These are phyloP conservation scores for Glaucomys volans DNA, from an alignment of 2,113 vertebrate species.

Conservation along the genomic window DNA sequence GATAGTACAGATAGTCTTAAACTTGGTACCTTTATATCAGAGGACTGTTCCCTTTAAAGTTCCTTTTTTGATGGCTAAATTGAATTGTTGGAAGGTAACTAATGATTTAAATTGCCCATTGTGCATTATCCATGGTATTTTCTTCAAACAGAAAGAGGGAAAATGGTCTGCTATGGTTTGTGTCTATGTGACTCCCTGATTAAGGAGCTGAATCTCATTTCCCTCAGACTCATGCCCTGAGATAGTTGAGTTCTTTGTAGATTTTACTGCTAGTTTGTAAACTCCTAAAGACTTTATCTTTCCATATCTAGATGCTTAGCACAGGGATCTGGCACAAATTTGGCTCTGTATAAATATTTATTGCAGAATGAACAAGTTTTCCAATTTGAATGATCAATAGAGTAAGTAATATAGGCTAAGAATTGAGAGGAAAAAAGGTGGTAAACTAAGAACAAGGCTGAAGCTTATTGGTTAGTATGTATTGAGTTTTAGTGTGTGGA, in stretches of 20 bases:
- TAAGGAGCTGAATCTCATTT: neutral
- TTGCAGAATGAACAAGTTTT: conserved; percentile 28
- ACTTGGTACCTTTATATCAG: neutral
- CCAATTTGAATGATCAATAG: neutral
- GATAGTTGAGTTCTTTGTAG: neutral
- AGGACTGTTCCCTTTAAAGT: neutral
- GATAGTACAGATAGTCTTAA: neutral
- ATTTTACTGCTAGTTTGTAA: neutral
- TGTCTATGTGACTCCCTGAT: neutral
- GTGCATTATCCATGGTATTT: conserved; percentile 28
- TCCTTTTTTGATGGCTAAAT: neutral
- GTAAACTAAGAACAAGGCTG: neutral
- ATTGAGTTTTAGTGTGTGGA: conserved; percentile 1
- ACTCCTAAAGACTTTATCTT: neutral
- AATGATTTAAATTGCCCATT: neutral
- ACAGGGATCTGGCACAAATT: neutral
- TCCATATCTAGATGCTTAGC: neutral
- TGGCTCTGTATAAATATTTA: neutral
- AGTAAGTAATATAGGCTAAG: neutral
- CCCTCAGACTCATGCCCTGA: neutral
- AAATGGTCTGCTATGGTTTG: neutral
- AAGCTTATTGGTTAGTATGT: neutral
- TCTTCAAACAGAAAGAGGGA: neutral
- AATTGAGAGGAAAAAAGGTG: neutral
- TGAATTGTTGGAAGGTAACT: neutral